A percentile compares a stretch with the other conserved stretches of the same genome.
Conservation (phyloP, 2,797 vertebrate genomes). For the Coreius guichenoti region DNA sequence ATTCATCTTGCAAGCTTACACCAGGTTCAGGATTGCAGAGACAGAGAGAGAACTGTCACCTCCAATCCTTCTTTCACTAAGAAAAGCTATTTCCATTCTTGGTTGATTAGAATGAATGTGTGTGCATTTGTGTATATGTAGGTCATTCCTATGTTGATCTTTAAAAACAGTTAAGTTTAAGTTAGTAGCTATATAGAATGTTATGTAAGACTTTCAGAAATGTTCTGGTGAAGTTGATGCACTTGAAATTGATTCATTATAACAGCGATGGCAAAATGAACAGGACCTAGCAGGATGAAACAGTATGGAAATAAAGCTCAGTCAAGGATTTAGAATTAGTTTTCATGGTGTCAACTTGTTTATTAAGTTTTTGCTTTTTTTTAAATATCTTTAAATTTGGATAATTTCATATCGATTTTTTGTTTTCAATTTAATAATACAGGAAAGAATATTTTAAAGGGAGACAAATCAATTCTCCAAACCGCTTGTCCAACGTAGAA, state of each 20-base stretch:
- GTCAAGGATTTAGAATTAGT: not conserved
- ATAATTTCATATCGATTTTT: not conserved
- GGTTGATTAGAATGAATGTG: constrained; percentile 4
- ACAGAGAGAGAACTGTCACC: not conserved
- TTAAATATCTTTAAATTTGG: not conserved
- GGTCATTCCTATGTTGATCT: not conserved
- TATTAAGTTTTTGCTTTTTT: not conserved
- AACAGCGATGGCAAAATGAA: too few species aligned
- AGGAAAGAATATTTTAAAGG: not conserved
- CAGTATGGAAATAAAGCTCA: not conserved
- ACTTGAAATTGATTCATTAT: not conserved
- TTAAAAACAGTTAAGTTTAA: not conserved
- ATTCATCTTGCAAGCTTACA: not conserved
- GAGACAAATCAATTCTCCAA: not conserved
- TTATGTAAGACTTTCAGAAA: not conserved
- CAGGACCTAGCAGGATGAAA: too few species aligned
- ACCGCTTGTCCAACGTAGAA: not conserved
- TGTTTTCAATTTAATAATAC: not conserved
- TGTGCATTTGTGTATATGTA: not conserved
- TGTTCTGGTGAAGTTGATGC: not conserved
- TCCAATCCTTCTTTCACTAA: not conserved
- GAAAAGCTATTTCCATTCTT: not conserved
- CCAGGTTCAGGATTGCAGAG: not conserved
- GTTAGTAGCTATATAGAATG: not conserved
- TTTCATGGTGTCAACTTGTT: not conserved